Percentiles rank a stretch among this genome's conserved stretches.
phyloP scores from a whole-genome alignment of 2,113 vertebrate genomes.

The Deroptyus accipitrinus region DNA sequence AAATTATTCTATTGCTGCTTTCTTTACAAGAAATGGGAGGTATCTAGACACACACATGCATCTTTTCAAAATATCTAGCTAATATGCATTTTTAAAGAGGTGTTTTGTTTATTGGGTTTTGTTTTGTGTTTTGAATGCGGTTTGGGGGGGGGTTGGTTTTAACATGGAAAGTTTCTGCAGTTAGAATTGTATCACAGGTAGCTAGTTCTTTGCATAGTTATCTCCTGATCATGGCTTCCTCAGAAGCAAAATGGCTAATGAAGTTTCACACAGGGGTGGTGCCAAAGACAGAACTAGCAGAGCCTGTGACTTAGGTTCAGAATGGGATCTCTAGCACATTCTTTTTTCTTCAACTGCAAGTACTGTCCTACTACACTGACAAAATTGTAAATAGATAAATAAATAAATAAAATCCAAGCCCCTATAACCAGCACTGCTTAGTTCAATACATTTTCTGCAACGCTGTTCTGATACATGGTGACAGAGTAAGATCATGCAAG shows the following conservation, averaged over 20 bases:
- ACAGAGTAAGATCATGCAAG: rapidly evolving
- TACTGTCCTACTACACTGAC: not conserved
- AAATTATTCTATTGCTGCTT: not conserved
- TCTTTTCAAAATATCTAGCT: rapidly evolving
- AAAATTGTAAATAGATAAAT: not conserved
- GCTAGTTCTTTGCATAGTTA: not conserved
- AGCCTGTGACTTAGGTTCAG: not conserved
- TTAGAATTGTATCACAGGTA: not conserved
- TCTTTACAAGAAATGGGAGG: not conserved
- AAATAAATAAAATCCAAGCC: no score
- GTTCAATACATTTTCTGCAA: not conserved
- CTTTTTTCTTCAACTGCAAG: not conserved
- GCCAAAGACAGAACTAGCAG: not conserved
- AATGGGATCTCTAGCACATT: rapidly evolving
- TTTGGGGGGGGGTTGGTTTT: not conserved
- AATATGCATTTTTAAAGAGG: not conserved
- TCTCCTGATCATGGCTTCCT: not conserved
- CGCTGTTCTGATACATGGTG: rapidly evolving
- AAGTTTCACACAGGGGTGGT: not conserved
- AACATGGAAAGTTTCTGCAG: not conserved
- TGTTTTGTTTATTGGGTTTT: not conserved
- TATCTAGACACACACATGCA: not conserved
- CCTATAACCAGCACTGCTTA: not conserved
- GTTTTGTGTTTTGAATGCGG: not conserved
- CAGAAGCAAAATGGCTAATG: not conserved